Base-by-base conservation (phyloP, 2,888 invertebrate species). In the Aplocera efformata region DNA sequence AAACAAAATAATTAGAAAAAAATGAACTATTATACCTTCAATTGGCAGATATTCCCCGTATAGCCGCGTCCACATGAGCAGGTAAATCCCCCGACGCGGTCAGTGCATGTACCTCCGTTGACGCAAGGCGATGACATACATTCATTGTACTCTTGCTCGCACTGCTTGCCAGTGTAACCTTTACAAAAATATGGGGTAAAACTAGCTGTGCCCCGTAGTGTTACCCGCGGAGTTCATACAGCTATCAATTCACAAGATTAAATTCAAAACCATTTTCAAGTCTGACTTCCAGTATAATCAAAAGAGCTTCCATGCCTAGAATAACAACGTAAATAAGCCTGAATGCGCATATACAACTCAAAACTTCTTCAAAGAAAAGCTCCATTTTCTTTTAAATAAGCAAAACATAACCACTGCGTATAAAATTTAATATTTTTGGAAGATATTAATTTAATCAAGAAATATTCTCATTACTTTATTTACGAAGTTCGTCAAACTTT, bases 71-170 rank as follows among this genome's bases (percentile, higher is more conserved):
- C 90, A 72, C 94, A 94, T 31, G 90, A 85, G 71, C 94, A 94
- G 47, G 86, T 84, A 73, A 90, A 94, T 46, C 91, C 90, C 29
- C 91, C 92, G 58, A 94, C 90, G 67, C 91, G 91, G 82, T 94
- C 93, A 42, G 91, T 92, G 80, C 94, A 94, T 27, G 92, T 92
- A 52, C 94, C 94, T 28, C 92, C 92, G 73, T 94, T 92, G 41
- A 90, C 88, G 71, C 94, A 94, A 27, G 94, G 94, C 43, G 92
- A 92, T 50, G 93, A 92, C 70, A 92, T 92, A 69, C 94, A 94
- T 76, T 94, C 93, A 73, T 94, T 92, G 80, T 92, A 93, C 67
- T 93, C 92, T 66, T 92, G 85, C 68, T 94, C 93, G 67, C 94
- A 94, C 53, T 90, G 91, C 48, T 91, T 91, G 9, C 94, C 94